These are phyloP conservation scores for Aegithalos caudatus DNA, from an alignment of 2,113 vertebrate genomes.

Conservation along the genomic window DNA sequence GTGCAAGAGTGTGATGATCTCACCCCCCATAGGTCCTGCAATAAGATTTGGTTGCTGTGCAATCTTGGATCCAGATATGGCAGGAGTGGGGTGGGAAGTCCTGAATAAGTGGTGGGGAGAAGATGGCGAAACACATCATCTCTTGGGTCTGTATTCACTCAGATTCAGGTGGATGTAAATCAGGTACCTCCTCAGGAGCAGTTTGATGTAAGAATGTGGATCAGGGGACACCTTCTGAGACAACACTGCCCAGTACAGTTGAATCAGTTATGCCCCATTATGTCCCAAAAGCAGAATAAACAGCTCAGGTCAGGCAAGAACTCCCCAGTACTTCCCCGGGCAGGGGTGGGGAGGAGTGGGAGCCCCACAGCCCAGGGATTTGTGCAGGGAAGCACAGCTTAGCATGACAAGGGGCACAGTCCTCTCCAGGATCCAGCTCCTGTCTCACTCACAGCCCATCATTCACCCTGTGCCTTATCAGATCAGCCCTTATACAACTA, in stretches of 20 bases:
- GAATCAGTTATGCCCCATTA: not conserved
- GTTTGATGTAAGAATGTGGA: not conserved
- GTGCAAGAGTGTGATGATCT: not conserved
- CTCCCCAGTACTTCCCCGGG: rapidly evolving
- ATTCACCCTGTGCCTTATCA: not conserved
- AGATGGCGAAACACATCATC: rapidly evolving
- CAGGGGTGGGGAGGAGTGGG: too few relatives aligned
- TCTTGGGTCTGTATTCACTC: not conserved
- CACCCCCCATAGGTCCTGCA: too few relatives aligned
- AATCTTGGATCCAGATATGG: not conserved
- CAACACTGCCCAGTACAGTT: not conserved
- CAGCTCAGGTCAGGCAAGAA: rapidly evolving
- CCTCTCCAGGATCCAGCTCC: not conserved
- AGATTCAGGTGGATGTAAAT: not conserved
- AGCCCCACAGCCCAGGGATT: not conserved
- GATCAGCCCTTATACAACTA: not conserved
- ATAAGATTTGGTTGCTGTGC: not conserved
- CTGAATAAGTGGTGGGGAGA: not conserved
- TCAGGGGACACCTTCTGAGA: not conserved
- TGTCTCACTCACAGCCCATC: not conserved
- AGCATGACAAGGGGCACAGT: not conserved
- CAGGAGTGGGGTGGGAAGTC: rapidly evolving
- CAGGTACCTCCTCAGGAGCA: rapidly evolving
- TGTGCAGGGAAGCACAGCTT: not conserved
- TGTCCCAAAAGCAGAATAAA: not conserved